These are phyloP conservation scores for Catharus fuscescens DNA, from an alignment of 2,113 vertebrate species.

Conservation along the genomic window DNA sequence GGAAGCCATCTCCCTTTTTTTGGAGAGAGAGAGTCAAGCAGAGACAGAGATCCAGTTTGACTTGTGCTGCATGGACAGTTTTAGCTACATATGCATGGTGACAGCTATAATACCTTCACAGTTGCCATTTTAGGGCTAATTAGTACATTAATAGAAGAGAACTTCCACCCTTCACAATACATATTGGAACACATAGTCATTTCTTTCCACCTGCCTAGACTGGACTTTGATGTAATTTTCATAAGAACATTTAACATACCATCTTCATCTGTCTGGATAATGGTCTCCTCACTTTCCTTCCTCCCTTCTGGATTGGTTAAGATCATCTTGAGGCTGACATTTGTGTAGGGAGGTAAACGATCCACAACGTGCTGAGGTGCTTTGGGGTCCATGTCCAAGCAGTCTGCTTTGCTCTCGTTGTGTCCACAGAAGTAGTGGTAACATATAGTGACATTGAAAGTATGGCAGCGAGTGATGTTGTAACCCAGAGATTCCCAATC, in stretches of 20 bases:
- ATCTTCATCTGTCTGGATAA: slow-evolving; percentile 97
- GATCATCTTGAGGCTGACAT: slow-evolving; percentile 98
- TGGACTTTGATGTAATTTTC: background rate
- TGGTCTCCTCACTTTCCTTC: slow-evolving; percentile 95
- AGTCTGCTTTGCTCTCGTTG: slow-evolving; percentile 91
- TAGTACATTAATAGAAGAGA: background rate
- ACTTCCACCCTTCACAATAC: rapidly evolving
- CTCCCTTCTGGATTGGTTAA: slow-evolving; percentile 96
- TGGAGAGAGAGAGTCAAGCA: background rate
- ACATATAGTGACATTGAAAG: slow-evolving; percentile 98
- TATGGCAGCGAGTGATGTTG: slow-evolving; percentile 98
- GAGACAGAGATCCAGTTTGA: background rate
- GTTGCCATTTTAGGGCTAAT: background rate
- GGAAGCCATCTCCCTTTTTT: background rate
- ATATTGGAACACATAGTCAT: background rate
- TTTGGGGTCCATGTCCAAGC: slow-evolving; percentile 98
- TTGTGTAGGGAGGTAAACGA: slow-evolving; percentile 93
- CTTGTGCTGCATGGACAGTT: background rate
- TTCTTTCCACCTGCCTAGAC: background rate
- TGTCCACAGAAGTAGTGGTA: slow-evolving; percentile 91
- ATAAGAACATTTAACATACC: slow-evolving; percentile 73
- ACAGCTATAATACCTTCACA: background rate
- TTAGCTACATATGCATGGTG: background rate
- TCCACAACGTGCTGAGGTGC: slow-evolving; percentile 92
- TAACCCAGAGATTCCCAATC: slow-evolving; percentile 98